phyloP scores from a whole-genome alignment of 2,113 vertebrate species.

The Anser brachyrhynchus region DNA sequence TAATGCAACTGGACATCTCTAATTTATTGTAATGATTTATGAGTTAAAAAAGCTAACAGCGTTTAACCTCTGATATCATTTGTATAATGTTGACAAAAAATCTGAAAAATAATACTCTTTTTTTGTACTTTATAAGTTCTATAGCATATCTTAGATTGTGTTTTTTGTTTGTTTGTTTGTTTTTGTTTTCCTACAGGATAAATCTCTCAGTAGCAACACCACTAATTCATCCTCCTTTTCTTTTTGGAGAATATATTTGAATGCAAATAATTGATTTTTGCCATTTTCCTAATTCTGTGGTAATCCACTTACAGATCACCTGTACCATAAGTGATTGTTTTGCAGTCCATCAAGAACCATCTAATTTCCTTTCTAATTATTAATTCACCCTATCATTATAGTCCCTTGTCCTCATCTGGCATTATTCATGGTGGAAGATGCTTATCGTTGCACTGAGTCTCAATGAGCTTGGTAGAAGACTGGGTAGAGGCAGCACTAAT shows the following conservation, averaged over 20 bases:
- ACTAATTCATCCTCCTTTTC: not conserved
- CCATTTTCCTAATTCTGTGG: not conserved
- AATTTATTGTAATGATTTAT: not conserved
- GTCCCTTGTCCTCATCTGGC: not conserved
- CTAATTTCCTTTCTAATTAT: not conserved
- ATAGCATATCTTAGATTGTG: not conserved
- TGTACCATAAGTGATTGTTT: not conserved
- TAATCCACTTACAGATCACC: not conserved
- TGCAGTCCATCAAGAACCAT: not conserved
- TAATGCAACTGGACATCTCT: not conserved
- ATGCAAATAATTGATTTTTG: not conserved
- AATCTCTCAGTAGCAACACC: not conserved
- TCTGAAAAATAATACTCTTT: not conserved
- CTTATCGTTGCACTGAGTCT: not conserved
- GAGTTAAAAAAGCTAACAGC: not conserved
- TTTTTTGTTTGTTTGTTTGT: not conserved
- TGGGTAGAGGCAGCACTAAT: too few species aligned
- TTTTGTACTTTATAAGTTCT: not conserved
- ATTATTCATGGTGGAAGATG: not conserved
- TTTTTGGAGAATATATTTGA: not conserved
- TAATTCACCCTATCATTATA: not conserved
- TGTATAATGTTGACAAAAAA: not conserved
- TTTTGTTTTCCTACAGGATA: not conserved
- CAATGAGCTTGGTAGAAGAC: not conserved
- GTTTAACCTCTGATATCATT: not conserved